These are phyloP conservation scores for Colossoma macropomum DNA, from an alignment of 2,113 vertebrate genomes.

Conservation along the genomic window DNA sequence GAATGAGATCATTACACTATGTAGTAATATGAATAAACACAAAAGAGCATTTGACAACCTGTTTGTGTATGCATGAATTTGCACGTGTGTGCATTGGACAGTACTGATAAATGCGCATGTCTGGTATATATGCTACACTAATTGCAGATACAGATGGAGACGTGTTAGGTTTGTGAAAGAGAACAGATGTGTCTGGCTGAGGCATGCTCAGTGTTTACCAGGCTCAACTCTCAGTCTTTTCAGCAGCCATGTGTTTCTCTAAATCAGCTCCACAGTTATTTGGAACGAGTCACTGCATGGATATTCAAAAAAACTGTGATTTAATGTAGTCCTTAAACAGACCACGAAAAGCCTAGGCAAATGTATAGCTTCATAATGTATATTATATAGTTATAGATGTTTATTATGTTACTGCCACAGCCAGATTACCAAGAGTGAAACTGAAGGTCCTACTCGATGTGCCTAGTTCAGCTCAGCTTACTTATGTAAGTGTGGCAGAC, in stretches of 20 bases:
- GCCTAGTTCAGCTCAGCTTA: too few species aligned
- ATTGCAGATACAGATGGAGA: slow-evolving; percentile 54
- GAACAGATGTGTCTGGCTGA: slow-evolving; percentile 60
- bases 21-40: background rate
- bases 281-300: background rate
- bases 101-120: slow-evolving; percentile 18
- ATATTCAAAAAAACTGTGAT: background rate
- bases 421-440: too few species aligned
- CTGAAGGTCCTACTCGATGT: too few species aligned
- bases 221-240: slow-evolving; percentile 54
- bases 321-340: too few species aligned
- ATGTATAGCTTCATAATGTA: too few species aligned
- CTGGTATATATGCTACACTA: slow-evolving; percentile 34
- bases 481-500: too few species aligned
- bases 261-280: slow-evolving; percentile 31
- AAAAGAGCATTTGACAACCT: background rate
- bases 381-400: too few species aligned
- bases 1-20: background rate
- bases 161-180: slow-evolving; percentile 43
- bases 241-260: slow-evolving; percentile 53
- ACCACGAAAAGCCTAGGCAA: background rate
- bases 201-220: slow-evolving; percentile 57
- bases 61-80: slow-evolving; percentile 19
- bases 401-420: too few species aligned
- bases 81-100: slow-evolving; percentile 21